Evolutionary conservation across 2,797 vertebrate species (phyloP), one percentile per base, ranked within the genome.

Genomic region (Sebastes flavidus): DNA sequence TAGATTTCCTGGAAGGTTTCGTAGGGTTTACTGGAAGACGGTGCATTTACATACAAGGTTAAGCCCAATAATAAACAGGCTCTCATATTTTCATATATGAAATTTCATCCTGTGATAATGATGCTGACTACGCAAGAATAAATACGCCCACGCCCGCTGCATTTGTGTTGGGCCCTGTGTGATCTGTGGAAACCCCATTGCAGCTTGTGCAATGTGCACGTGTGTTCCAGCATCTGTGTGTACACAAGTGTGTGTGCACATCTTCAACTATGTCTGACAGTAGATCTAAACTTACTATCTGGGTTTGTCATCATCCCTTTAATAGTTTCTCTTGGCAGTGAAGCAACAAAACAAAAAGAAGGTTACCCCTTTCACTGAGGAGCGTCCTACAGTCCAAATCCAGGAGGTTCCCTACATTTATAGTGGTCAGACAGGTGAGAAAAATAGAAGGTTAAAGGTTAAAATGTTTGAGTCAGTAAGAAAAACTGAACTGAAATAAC

Each of bases 111-210:
- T 22, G 58, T 34, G 78, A 54, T 72, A 74, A 71, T 32, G 52
- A 76, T 55, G 73, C 65, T 49, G 75, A 81, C 60, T 38, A 16
- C 18, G 34, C 4, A 2, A 59, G 34, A 72, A 78, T 72, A 24
- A 65, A 81, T 38, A 49, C 2, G n/a, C 63, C n/a, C 20, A 27
- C 3, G 9, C 18, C n/a, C 3, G 29, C 11, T 11, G n/a, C 25
- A 59, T 73, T 74, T 66, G 58, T 58, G 58, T 61, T 46, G 14
- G 49, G 9, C 75, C 52, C 4, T 25, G 9, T 59, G 62, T 49
- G 52, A 77, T 74, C 29, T 72, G 49, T 76, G 73, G 72, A 75
- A 61, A 49, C 84, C 79, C 72, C 59, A 58, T 34, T 27, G 52
- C 55, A 52, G 13, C 81, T 49, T 8, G 18, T 49, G 46, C 46